Evolutionary conservation across 2,888 invertebrate genomes (phyloP), one percentile per base, ranked within the genome.

Genomic region (Steinernema carpocapsae): DNA sequence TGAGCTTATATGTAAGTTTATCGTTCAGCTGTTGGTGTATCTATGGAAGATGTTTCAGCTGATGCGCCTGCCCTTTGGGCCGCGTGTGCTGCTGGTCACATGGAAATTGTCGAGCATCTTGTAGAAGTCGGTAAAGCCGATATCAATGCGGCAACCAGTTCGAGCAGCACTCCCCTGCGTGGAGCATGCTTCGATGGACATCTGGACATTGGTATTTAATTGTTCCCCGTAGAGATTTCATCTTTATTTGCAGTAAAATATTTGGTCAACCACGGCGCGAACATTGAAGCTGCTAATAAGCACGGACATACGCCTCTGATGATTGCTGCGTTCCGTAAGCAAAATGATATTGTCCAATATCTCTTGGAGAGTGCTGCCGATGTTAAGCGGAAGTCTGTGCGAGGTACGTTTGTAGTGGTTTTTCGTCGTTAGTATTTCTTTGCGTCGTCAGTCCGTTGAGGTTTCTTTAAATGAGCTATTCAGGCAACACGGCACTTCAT

Each of bases 101-200:
- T 94, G 82, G 94, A 94, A 87, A 93, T 96, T 79, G 95, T 94
- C 70, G 93, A 94, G 88, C 97, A 95, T 90, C 92, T 97, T 83
- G 92, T 97, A 12, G 91, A 92, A 71, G 92, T 96, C 79, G 95
- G 95, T 29, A 72, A 70, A 72, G 71, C 96, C 73, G 92, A 93
- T 87, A 94, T 97, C 74, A 97, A 97, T 90, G 93, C 94, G 80
- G 94, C 94, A 70, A 97, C 96, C 14, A 91, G 93, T 81, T 95
- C 96, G 29, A 94, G 95, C 89, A 96, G 95, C 81, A 96, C 96
- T 22, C 95, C 96, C 0, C 91, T 97, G 32, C 90, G 96, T 75
- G 96, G 96, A 0, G 96, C 97, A 70, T 97, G 97, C 89, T 97
- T 95, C 89, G 97, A 97, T 89, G 97, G 97, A 29, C 94, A 96